phyloP scores from a whole-genome alignment of 2,113 vertebrate species.

The Ahaetulla prasina region DNA sequence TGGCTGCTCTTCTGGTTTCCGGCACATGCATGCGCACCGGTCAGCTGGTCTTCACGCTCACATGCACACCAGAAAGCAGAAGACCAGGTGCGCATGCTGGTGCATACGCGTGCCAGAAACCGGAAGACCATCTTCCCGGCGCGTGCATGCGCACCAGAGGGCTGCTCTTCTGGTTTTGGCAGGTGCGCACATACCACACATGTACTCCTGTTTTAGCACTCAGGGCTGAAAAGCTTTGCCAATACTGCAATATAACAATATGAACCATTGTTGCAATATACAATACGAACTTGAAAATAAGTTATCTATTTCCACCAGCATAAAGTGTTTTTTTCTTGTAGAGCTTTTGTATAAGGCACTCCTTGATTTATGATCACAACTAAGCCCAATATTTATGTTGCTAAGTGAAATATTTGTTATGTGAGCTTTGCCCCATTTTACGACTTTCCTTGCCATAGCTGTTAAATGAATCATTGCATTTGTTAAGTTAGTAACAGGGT shows the following conservation, averaged over 20 bases:
- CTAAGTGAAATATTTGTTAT: background rate
- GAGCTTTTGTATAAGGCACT: background rate
- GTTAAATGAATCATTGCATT: background rate
- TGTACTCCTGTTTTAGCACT: no score
- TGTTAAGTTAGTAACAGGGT: background rate
- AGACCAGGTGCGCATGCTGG: no score
- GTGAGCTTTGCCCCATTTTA: background rate
- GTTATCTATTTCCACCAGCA: background rate
- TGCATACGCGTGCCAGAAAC: no score
- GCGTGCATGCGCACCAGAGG: no score
- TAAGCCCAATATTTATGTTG: background rate
- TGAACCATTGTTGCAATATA: background rate
- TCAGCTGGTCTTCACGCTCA: no score
- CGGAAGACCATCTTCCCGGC: no score
- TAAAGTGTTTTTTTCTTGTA: background rate
- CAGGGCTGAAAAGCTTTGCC: no score
- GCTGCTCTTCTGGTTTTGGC: no score
- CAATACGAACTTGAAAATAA: background rate
- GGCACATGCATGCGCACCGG: no score
- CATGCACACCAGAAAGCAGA: no score
- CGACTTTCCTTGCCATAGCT: background rate
- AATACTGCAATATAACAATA: background rate
- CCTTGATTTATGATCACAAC: background rate
- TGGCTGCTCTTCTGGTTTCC: no score
- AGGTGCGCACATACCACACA: no score